These are phyloP conservation scores for Girardinus metallicus DNA, from an alignment of 2,797 vertebrate species.

Conservation along the genomic window DNA sequence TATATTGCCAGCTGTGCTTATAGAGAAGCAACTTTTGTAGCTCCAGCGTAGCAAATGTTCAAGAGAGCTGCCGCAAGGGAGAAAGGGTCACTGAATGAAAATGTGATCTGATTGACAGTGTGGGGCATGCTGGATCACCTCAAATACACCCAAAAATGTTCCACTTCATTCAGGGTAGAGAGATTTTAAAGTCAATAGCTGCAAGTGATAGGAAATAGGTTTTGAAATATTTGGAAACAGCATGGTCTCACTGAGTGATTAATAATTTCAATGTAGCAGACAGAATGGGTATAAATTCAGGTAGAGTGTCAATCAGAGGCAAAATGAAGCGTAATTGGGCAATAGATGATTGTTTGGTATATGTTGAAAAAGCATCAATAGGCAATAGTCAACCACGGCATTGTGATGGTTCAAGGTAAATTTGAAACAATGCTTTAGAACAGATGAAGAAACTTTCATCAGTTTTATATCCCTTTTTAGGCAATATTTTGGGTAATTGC, in stretches of 20 bases:
- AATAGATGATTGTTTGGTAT: background rate
- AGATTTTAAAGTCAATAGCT: background rate
- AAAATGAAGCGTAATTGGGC: background rate
- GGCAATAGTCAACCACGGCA: background rate
- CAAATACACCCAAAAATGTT: conserved; percentile 28
- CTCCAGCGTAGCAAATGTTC: conserved; percentile 33
- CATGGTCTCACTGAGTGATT: background rate
- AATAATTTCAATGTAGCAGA: background rate
- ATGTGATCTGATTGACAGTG: conserved; percentile 49
- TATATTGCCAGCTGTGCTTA: conserved; percentile 48
- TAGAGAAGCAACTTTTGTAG: conserved; percentile 34
- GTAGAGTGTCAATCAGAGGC: background rate
- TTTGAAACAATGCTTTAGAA: background rate
- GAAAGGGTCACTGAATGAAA: conserved; percentile 47
- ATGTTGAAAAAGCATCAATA: background rate
- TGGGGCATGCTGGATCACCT: conserved; percentile 33
- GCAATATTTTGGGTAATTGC: background rate
- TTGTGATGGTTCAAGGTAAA: background rate
- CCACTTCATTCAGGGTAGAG: conserved; percentile 25
- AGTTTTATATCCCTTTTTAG: background rate
- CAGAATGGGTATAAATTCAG: background rate
- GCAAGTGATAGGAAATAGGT: background rate
- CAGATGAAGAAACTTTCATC: background rate
- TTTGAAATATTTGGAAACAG: background rate
- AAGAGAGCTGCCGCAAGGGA: conserved; percentile 33